Conservation (phyloP, 1,140 invertebrate species). For the Lordiphosa stackelbergi region DNA sequence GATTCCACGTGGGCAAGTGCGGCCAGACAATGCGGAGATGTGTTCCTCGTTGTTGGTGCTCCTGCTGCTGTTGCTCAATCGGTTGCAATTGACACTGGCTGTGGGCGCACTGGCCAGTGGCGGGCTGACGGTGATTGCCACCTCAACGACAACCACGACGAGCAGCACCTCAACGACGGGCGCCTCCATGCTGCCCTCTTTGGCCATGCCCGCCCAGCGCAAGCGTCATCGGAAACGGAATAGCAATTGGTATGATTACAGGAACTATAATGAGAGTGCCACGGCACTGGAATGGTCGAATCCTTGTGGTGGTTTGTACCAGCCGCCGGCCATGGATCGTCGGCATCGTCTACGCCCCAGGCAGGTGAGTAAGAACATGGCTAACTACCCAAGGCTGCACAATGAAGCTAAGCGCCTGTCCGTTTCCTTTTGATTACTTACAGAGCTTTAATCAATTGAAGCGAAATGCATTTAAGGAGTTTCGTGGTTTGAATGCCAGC, state of each 20-base stretch:
- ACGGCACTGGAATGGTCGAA: slow-evolving; percentile 67
- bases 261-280: slow-evolving; percentile 62
- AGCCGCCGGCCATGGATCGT: slow-evolving; percentile 38
- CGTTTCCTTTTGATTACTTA: neutral
- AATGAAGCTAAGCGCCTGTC: neutral
- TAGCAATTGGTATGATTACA: slow-evolving; percentile 67
- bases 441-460: slow-evolving; percentile 70
- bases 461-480: slow-evolving; percentile 56
- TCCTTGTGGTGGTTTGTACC: slow-evolving; percentile 64
- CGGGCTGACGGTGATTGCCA: slow-evolving; percentile 42
- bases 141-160: slow-evolving; percentile 24
- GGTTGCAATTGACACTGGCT: slow-evolving; percentile 30
- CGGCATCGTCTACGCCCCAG: slow-evolving; percentile 45
- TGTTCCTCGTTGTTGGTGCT: slow-evolving; percentile 47
- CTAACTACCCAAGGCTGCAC: too few relatives aligned
- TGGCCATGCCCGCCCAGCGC: slow-evolving; percentile 16
- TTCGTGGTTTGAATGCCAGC: slow-evolving; percentile 49
- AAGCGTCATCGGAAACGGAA: slow-evolving; percentile 71
- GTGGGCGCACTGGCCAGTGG: slow-evolving; percentile 37
- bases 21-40: slow-evolving; percentile 44
- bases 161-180: slow-evolving; percentile 13
- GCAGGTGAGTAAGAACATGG: slow-evolving; percentile 43
- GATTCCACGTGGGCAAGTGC: slow-evolving; percentile 3
- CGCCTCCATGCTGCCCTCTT: neutral
- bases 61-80: slow-evolving; percentile 36